phyloP scores from a whole-genome alignment of 37 sponge, comb jelly and placozoan species.

The Dysidea cf. avara region DNA sequence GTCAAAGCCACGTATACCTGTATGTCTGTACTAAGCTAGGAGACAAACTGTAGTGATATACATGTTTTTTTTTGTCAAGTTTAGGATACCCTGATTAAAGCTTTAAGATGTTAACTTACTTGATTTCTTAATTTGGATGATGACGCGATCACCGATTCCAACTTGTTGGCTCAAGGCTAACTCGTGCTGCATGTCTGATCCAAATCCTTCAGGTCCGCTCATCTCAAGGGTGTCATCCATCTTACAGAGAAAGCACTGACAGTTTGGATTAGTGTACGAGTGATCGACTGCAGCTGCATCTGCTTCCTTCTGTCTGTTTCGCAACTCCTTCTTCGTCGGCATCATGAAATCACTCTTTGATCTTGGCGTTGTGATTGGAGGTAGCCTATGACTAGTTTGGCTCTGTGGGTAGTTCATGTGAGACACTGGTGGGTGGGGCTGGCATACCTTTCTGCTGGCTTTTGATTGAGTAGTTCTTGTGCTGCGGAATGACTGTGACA shows the following conservation, averaged over 20 bases:
- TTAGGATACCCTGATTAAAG: too few relatives aligned
- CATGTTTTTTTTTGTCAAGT: too few relatives aligned
- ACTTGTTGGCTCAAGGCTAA: conserved; percentile 45
- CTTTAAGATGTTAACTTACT: conserved; percentile 17
- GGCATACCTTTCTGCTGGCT: conserved; percentile 8
- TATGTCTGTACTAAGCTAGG: too few relatives aligned
- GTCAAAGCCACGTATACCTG: too few relatives aligned
- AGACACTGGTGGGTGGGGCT: background rate
- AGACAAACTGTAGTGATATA: too few relatives aligned
- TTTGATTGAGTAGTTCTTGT: conserved; percentile 3
- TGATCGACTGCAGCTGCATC: conserved; percentile 42
- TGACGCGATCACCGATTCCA: conserved; percentile 57
- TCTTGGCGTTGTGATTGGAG: conserved; percentile 29
- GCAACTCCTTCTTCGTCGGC: conserved; percentile 42
- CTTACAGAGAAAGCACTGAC: conserved; percentile 51
- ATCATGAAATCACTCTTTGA: conserved; percentile 27
- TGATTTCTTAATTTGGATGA: conserved; percentile 69
- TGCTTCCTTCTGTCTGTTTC: background rate
- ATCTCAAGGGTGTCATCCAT: conserved; percentile 24
- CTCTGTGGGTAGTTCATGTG: conserved; percentile 19
- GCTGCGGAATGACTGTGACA: background rate
- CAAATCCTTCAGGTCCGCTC: conserved; percentile 16
- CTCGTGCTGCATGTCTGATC: conserved; percentile 24
- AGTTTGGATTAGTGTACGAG: conserved; percentile 52
- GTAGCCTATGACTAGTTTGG: conserved; percentile 57